Evolutionary conservation across 2,797 vertebrate species (phyloP).

Genomic region (Manis javanica): DNA sequence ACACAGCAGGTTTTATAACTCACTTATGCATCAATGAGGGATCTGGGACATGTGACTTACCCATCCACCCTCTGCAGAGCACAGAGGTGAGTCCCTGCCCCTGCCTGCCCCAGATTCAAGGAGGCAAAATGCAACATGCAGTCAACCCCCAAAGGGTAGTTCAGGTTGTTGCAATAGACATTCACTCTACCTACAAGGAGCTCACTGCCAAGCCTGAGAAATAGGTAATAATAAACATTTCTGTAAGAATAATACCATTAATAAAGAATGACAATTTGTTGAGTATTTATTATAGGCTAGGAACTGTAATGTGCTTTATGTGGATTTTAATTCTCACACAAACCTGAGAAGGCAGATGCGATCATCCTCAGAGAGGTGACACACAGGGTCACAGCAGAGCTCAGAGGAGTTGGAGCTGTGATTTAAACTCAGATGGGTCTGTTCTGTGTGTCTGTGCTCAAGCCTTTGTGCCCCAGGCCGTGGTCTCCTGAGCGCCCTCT

Average conservation of each 20-base stretch:
- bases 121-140: accelerated
- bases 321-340: not conserved
- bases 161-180: accelerated
- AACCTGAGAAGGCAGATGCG: not conserved
- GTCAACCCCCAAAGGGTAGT: accelerated
- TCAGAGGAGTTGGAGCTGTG: not conserved
- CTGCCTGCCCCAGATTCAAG: not conserved
- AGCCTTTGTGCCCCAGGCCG: not conserved
- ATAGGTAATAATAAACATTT: too few relatives aligned
- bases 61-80: accelerated
- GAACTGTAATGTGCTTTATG: not conserved
- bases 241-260: accelerated
- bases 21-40: accelerated
- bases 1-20: accelerated
- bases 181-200: not conserved
- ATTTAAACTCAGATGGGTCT: not conserved
- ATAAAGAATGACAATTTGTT: not conserved
- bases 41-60: accelerated
- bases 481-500: not conserved
- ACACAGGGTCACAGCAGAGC: not conserved
- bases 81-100: accelerated
- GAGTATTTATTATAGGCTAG: not conserved
- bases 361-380: not conserved
- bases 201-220: not conserved
- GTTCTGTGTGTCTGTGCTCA: accelerated